phyloP scores from a whole-genome alignment of 1,140 invertebrate species.

The honey bee (Apis mellifera) region Amel_HAv3.1 CM009936.2:12276501-12277000 shows the following conservation, averaged over 20 bases:
- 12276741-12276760: slow-evolving; percentile 25
- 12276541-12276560: neutral
- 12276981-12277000: neutral
- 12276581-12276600: slow-evolving; percentile 3
- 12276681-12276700: slow-evolving; percentile 46
- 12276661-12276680: slow-evolving; percentile 42
- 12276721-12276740: slow-evolving; percentile 37
- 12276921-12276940: slow-evolving; percentile 32
- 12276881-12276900: neutral
- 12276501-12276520: too few species aligned
- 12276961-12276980: slow-evolving; percentile 48
- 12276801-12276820: slow-evolving; percentile 16
- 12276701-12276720: slow-evolving; percentile 24
- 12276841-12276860: neutral
- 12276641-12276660: neutral
- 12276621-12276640: slow-evolving; percentile 20
- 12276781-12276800: neutral
- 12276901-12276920: neutral
- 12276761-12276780: slow-evolving; percentile 44
- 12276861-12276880: neutral
- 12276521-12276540: neutral
- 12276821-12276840: slow-evolving; percentile 33
- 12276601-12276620: slow-evolving; percentile 33
- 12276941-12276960: slow-evolving; percentile 47
- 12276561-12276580: neutral